Conservation (phyloP, 2,113 vertebrate genomes). For the Emydura subglobosa region DNA sequence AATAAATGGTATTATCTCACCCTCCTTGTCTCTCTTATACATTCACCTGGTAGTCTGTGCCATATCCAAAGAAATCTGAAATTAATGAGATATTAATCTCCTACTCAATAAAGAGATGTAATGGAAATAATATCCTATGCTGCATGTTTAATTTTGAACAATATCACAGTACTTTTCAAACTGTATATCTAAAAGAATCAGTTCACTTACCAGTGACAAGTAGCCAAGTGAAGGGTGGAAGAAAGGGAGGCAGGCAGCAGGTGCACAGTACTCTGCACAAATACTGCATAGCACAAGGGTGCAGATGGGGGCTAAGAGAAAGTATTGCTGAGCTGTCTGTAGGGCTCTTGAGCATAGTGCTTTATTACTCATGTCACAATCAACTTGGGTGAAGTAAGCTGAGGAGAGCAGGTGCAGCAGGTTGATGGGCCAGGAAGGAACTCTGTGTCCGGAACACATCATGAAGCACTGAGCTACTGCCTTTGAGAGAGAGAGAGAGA, state of each 20-base stretch:
- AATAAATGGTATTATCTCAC: too few relatives aligned
- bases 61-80: background rate
- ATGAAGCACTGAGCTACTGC: slow-evolving; percentile 59
- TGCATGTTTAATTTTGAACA: background rate
- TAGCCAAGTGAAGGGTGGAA: slow-evolving; percentile 12
- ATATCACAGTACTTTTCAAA: background rate
- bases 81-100: background rate
- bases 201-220: background rate
- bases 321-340: background rate
- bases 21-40: background rate
- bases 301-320: slow-evolving; percentile 7
- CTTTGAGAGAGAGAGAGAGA: slow-evolving; percentile 42
- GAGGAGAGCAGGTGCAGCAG: slow-evolving; percentile 67
- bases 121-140: background rate
- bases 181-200: rapidly evolving
- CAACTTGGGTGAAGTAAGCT: slow-evolving; percentile 64
- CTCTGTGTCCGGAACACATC: slow-evolving; percentile 57
- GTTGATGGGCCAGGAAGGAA: slow-evolving; percentile 58
- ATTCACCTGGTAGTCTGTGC: background rate
- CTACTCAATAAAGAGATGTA: background rate
- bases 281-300: background rate
- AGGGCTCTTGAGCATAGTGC: background rate
- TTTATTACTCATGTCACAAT: slow-evolving; percentile 71
- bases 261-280: slow-evolving; percentile 30
- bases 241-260: slow-evolving; percentile 23